Conservation (phyloP, 64 coral and sea anemone genomes). For the Exaiptasia diaphana region DNA sequence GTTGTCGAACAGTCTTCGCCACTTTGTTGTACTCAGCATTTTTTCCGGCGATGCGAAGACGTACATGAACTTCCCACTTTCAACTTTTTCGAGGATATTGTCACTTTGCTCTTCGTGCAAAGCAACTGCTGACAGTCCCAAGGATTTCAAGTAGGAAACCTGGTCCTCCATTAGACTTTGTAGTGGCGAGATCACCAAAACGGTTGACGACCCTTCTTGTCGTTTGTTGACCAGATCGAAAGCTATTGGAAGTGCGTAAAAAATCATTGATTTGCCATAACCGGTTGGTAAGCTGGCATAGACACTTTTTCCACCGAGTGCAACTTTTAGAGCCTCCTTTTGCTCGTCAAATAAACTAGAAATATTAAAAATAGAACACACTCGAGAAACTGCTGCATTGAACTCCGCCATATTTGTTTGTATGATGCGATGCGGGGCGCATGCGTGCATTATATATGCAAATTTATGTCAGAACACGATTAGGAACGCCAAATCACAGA, state of each 20-base stretch:
- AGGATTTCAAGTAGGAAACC: slow-evolving; percentile 17
- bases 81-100: slow-evolving; percentile 39
- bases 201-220: slow-evolving; percentile 5
- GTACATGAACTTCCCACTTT: slow-evolving; percentile 50
- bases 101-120: slow-evolving; percentile 55
- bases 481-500: too few relatives aligned
- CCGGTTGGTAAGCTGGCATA: slow-evolving; percentile 60
- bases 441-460: background rate
- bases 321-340: slow-evolving; percentile 19
- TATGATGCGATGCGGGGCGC: too few relatives aligned
- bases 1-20: slow-evolving; percentile 25
- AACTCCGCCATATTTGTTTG: too few relatives aligned
- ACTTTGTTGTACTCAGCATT: slow-evolving; percentile 40
- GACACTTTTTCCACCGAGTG: slow-evolving; percentile 41
- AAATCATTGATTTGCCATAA: slow-evolving; percentile 54
- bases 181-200: slow-evolving; percentile 36
- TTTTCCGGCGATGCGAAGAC: slow-evolving; percentile 57
- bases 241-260: slow-evolving; percentile 38
- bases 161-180: slow-evolving; percentile 63
- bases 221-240: background rate
- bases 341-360: slow-evolving; percentile 33
- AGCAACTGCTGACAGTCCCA: slow-evolving; percentile 28
- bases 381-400: background rate
- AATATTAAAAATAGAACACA: slow-evolving; percentile 39
- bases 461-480: too few relatives aligned